These are phyloP conservation scores for Hecatera dysodea DNA, from an alignment of 2,888 invertebrate genomes.

Conservation along the genomic window DNA sequence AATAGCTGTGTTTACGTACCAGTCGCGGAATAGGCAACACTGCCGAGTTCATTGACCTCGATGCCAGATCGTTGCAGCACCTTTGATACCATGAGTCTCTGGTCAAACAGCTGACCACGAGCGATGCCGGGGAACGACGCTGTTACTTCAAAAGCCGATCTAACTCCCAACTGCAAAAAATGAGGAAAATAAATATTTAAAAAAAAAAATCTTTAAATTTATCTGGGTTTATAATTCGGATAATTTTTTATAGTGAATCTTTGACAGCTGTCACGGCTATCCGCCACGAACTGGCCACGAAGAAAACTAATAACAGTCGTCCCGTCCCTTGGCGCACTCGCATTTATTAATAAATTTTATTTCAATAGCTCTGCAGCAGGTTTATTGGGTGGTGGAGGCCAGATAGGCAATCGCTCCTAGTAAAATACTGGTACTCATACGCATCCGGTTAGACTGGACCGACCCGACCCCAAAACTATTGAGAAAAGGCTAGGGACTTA, in stretches of 20 bases:
- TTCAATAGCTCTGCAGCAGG: no score
- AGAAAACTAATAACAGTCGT: no score
- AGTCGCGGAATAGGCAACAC: conserved; percentile 93
- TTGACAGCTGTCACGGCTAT: no score
- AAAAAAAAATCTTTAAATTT: background rate
- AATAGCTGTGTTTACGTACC: conserved; percentile 80
- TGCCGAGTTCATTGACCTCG: conserved; percentile 94
- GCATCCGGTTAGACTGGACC: no score
- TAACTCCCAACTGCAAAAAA: conserved; percentile 92
- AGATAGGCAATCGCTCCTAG: no score
- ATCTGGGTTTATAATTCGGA: background rate
- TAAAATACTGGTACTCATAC: no score
- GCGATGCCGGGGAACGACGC: conserved; percentile 94
- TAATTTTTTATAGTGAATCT: background rate
- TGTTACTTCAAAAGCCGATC: conserved; percentile 93
- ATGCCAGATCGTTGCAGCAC: conserved; percentile 94
- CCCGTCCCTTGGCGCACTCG: no score
- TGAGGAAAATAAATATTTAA: background rate
- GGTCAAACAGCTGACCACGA: conserved; percentile 87
- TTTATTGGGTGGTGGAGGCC: no score
- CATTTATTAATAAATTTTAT: no score
- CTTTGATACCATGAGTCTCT: conserved; percentile 92
- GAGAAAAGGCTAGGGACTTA: no score
- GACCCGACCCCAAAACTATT: no score
- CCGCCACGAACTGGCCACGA: no score